Evolutionary conservation across 2,888 invertebrate species (phyloP).

Genomic region (Drosophila vallismaia): DNA sequence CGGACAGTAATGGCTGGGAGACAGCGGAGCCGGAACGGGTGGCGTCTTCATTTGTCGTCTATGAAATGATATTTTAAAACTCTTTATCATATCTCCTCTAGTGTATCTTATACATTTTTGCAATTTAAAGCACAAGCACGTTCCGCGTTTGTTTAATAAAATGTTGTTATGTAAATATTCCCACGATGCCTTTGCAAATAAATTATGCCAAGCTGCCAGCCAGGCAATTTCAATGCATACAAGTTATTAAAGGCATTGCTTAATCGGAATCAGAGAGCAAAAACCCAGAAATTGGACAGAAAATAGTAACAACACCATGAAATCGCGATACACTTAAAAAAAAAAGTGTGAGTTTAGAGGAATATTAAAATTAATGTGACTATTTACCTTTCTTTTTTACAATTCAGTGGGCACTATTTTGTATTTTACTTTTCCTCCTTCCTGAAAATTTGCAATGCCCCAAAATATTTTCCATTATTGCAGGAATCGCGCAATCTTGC

Average conservation of each 20-base stretch:
- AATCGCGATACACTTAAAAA: constrained; percentile 2
- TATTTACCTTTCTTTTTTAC: neutral
- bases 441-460: neutral
- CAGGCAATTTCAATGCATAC: constrained; percentile 13
- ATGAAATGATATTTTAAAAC: constrained; percentile 6
- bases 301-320: neutral
- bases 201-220: constrained; percentile 37
- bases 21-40: constrained; percentile 10
- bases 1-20: constrained; percentile 49
- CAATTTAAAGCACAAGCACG: neutral
- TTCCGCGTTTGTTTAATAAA: constrained; percentile 29
- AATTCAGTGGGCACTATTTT: neutral
- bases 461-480: constrained; percentile 10
- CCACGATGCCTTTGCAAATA: constrained; percentile 38
- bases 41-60: constrained; percentile 30
- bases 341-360: no score
- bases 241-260: constrained; percentile 34
- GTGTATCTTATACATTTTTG: neutral
- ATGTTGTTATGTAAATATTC: constrained; percentile 40
- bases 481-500: constrained; percentile 52
- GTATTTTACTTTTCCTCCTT: neutral
- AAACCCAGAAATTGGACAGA: constrained; percentile 2
- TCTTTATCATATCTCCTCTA: neutral
- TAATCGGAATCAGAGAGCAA: constrained; percentile 9
- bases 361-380: no score